Evolutionary conservation across 2,888 invertebrate species (phyloP), one percentile per base, ranked within the genome.

Genomic region (Cheiracanthium punctorium): DNA sequence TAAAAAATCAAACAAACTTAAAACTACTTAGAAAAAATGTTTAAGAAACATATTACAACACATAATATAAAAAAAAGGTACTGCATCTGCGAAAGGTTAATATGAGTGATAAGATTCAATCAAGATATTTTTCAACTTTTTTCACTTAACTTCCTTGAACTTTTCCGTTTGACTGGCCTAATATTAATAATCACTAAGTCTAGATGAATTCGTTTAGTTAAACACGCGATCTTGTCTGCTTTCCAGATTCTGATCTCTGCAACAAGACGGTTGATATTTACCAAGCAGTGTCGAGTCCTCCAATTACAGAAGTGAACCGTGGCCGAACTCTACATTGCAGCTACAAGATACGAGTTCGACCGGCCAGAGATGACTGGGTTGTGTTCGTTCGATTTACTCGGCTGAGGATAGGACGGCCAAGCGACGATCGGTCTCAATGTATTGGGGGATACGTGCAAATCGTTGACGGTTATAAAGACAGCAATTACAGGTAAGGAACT

Each of bases 251-350:
- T 90, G 96, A 96, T 92, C 96, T 96, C 91, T 97, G 97, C 93
- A 97, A 97, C 93, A 97, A 97, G 92, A 97, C 97, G 14, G 97
- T 97, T 90, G 97, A 97, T 91, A 96, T 97, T 89, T 97, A 97
- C 92, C 97, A 97, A 91, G 96, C 97, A 91, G 96, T 97, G 70
- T 95, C 96, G 28, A 96, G 96, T 89, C 97, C 97, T 33, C 95
- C 96, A 89, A 95, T 97, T 91, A 96, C 95, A 58, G 93, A 94
- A 48, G 95, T 95, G 89, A 97, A 96, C 92, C 94, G 95, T 90
- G 96, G 96, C 7, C 94, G 96, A 89, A 96, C 97, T 2, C 94
- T 97, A 92, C 96, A 96, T 88, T 97, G 97, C 92, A 96, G 95
- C 94, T 97, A 97, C 93, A 95, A 96, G 90, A 97, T 97, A 93